Evolutionary conservation across 2,888 invertebrate species (phyloP).

Genomic region (Alviniconcha strummeri): DNA sequence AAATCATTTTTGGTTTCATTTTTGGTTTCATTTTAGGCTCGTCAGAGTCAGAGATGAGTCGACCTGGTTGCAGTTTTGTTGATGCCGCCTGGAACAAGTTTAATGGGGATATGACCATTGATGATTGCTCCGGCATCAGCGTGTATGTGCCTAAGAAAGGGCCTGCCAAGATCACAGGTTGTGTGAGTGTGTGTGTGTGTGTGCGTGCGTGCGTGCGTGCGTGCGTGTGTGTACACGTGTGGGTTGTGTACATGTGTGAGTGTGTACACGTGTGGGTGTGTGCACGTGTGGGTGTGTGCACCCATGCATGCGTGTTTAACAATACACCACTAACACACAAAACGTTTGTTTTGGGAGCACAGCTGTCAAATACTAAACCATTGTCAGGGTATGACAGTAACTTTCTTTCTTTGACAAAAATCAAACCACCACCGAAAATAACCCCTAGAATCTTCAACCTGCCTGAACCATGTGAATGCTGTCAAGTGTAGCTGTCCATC

Average conservation of each 20-base stretch:
- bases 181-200: neutral
- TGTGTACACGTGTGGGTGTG: neutral
- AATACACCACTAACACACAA: no score
- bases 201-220: neutral
- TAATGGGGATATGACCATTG: constrained; percentile 33
- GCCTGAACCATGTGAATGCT: no score
- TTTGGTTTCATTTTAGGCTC: neutral
- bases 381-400: no score
- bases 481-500: no score
- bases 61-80: constrained; percentile 37
- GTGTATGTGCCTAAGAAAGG: constrained; percentile 41
- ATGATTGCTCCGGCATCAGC: constrained; percentile 26
- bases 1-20: no score
- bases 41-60: neutral
- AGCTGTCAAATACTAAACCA: no score
- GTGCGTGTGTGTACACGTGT: neutral
- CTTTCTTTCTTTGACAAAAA: no score
- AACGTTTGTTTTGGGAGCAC: no score
- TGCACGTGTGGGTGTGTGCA: neutral
- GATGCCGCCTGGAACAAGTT: constrained; percentile 43
- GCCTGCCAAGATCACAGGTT: constrained; percentile 43
- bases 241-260: neutral
- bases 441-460: no score
- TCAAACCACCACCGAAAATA: no score
- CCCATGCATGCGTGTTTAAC: no score